Evolutionary conservation across 2,797 vertebrate genomes (phyloP).

Genomic region (Lepilemur ruficaudatus): DNA sequence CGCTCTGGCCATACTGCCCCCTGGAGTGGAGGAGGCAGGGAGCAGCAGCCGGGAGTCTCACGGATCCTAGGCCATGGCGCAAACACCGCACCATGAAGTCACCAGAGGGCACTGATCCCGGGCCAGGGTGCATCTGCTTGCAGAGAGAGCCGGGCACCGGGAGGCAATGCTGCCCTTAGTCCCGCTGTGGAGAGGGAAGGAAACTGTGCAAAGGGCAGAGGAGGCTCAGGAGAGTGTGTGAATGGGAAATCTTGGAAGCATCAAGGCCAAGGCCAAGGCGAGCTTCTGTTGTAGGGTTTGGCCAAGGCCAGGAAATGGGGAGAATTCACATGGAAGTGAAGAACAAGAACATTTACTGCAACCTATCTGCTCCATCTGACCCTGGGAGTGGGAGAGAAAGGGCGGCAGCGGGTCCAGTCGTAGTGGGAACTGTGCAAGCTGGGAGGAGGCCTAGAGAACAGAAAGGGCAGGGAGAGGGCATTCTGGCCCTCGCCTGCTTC

Average conservation of each 20-base stretch:
- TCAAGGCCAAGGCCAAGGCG: background rate
- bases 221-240: background rate
- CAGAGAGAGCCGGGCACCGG: background rate
- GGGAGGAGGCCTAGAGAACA: no score
- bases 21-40: accelerated
- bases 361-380: background rate
- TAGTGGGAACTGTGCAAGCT: no score
- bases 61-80: accelerated
- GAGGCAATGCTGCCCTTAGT: no score
- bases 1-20: background rate
- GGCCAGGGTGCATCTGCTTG: background rate
- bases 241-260: no score
- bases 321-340: background rate
- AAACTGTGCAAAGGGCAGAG: background rate
- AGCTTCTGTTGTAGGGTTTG: background rate
- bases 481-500: accelerated
- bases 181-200: background rate
- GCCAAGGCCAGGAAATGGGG: background rate
- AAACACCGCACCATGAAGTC: accelerated
- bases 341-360: background rate
- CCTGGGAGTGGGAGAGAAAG: background rate
- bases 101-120: accelerated
- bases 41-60: background rate
- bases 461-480: background rate
- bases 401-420: background rate